Base-by-base conservation (phyloP, 2,113 vertebrate genomes). In the Pimephales promelas region DNA sequence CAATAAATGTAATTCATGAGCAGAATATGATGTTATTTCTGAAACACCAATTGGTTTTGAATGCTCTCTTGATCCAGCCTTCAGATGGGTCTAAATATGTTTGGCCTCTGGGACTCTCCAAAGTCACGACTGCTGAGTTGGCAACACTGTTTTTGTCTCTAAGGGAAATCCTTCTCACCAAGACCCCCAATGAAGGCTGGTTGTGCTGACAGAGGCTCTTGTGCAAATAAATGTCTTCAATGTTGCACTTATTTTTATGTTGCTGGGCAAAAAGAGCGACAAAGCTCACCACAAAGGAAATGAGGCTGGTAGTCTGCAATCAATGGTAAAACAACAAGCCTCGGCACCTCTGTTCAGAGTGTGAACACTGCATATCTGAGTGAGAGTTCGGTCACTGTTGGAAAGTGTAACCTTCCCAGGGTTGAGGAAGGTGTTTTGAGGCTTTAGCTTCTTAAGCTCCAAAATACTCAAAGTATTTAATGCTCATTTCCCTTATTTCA, bases 251-350 rank as follows among this genome's bases (percentile, higher is more conserved):
- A 68, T 36, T 11, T 74, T 66, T 79, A 22, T n/a, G 18, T 76
- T 77, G 26, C 20, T 18, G 66, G 81, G 77, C 79, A 84, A 79
- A 88, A 34, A 79, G 62, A 76, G 18, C 3, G 16, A 76, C 68
- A 34, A 34, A 61, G 54, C 70, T 80, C 14, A 64, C 66, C 20
- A 45, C 56, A 79, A n/a, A 71, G 81, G 80, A 79, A 79, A 57
- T 57, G 54, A 71, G 64, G 13, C 13, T 61, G 66, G 70, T 8
- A 45, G 78, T 5, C 16, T 66, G 26, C 2, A 1, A 11, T 79
- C 34, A 79, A 6, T 34, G 10, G 13, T 75, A 22, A 75, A 75
- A 54, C 72, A 74, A 54, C 49, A 54, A 34, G 26, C 7, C 20
- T 22, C 2, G 54, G 56, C 76, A 62, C 1, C 10, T 57, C 22